Evolutionary conservation across 2,113 vertebrate species (phyloP), one percentile per base, ranked within the genome.

Genomic region (Serinus canaria): DNA sequence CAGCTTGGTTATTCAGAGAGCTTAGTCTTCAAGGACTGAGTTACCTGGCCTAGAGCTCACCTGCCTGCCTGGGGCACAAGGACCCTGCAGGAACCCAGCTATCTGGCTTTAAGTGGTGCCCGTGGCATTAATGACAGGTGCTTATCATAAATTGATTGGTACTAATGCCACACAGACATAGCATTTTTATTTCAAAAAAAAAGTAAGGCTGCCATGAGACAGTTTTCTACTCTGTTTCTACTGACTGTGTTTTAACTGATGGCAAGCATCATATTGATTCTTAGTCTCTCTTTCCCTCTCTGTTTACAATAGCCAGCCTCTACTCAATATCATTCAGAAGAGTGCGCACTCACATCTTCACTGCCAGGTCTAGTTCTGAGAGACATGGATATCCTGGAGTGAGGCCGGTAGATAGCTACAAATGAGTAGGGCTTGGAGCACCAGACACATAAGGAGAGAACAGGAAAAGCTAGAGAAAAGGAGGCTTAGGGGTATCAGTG

Each of bases 401-500:
- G 8, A 90, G 31, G 33, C 18, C 24, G 63, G 37, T 1, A 33
- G 15, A 70, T 1, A 1, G 19, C 22, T 53, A 23, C n/a, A 75
- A 27, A 67, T 18, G 16, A 5, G 12, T 63, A 15, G 10, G 12
- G 10, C 18, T 68, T n/a, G 49, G 8, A 83, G 33, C 25, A 68
- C 23, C 33, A 31, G 35, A 49, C 31, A 55, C 9, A 17, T 4
- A 8, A 28, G 9, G 25, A 25, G 18, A 55, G 8, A 27, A 18
- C 14, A 27, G 66, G 21, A 81, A 67, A 80, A 90, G 15, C 53
- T 52, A 24, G 16, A 81, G 41, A 75, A 78, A 21, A 84, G 41
- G 13, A 16, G 21, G 11, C 7, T 58, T 6, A 7, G n/a, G 15
- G 7, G 4, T 15, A 37, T 66, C 1, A 1, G 18, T 10, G 13